These are phyloP conservation scores for Perca fluviatilis DNA, from an alignment of 2,113 vertebrate genomes.

Conservation along the genomic window DNA sequence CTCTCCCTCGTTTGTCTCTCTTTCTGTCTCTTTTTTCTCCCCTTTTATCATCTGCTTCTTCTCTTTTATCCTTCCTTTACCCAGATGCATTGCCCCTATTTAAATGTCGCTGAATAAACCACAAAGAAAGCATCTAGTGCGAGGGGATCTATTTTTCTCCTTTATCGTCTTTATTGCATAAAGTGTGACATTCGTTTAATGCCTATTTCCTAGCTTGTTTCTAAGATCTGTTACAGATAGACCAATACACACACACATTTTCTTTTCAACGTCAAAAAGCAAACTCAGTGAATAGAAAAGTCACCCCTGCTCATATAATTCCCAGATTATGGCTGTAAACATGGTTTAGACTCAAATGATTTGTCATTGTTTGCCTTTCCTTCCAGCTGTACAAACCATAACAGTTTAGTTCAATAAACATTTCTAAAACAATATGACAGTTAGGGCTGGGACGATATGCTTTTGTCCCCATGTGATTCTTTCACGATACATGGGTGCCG, in stretches of 20 bases:
- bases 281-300: slow-evolving; percentile 1
- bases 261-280: background rate
- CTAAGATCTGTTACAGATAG: background rate
- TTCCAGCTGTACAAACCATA: background rate
- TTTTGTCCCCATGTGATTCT: no score
- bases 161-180: background rate
- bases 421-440: no score
- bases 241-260: background rate
- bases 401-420: no score
- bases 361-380: slow-evolving; percentile 19
- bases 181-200: background rate
- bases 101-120: slow-evolving; percentile 10
- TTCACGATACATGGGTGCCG: no score
- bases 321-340: slow-evolving; percentile 30
- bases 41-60: slow-evolving; percentile 3
- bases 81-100: slow-evolving; percentile 1
- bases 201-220: slow-evolving; percentile 13
- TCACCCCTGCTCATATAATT: background rate
- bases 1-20: slow-evolving; percentile 61
- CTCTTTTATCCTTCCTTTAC: slow-evolving; percentile 23
- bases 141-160: background rate
- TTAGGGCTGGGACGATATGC: no score
- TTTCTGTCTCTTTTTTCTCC: background rate
- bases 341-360: slow-evolving; percentile 1
- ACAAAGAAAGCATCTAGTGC: slow-evolving; percentile 9